phyloP scores from a whole-genome alignment of 2,113 vertebrate genomes.

The Hirundichthys speculiger region DNA sequence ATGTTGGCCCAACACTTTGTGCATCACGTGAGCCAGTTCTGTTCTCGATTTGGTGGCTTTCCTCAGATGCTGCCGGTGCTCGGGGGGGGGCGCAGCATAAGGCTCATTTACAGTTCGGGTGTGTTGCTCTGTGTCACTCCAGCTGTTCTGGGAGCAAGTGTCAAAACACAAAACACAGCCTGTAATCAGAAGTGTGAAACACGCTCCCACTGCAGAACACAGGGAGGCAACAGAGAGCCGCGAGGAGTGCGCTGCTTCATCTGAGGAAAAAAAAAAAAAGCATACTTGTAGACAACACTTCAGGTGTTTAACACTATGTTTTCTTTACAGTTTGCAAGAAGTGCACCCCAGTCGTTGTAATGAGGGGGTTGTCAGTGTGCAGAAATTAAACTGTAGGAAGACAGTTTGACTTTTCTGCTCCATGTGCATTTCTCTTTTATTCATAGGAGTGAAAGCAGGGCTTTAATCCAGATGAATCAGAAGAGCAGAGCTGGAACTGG shows the following conservation, averaged over 20 bases:
- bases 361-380: too few relatives aligned
- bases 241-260: not conserved
- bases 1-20: conserved; percentile 40
- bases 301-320: too few relatives aligned
- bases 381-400: too few relatives aligned
- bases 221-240: conserved; percentile 52
- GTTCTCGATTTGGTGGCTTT: conserved; percentile 45
- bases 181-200: conserved; percentile 46
- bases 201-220: conserved; percentile 36
- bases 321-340: too few relatives aligned
- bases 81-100: conserved; percentile 36
- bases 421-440: too few relatives aligned
- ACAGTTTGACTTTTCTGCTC: too few relatives aligned
- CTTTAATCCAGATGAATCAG: too few relatives aligned
- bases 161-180: conserved; percentile 56
- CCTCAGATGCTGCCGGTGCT: conserved; percentile 35
- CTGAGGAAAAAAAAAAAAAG: too few relatives aligned
- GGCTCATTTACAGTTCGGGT: conserved; percentile 61
- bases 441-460: too few relatives aligned
- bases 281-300: too few relatives aligned
- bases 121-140: conserved; percentile 47
- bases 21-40: conserved; percentile 30
- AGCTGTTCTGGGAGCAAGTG: conserved; percentile 56
- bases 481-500: too few relatives aligned
- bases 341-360: too few relatives aligned